Evolutionary conservation across 2,797 vertebrate species (phyloP), one percentile per base, ranked within the genome.

Genomic region (Catamblyrhynchus diadema): DNA sequence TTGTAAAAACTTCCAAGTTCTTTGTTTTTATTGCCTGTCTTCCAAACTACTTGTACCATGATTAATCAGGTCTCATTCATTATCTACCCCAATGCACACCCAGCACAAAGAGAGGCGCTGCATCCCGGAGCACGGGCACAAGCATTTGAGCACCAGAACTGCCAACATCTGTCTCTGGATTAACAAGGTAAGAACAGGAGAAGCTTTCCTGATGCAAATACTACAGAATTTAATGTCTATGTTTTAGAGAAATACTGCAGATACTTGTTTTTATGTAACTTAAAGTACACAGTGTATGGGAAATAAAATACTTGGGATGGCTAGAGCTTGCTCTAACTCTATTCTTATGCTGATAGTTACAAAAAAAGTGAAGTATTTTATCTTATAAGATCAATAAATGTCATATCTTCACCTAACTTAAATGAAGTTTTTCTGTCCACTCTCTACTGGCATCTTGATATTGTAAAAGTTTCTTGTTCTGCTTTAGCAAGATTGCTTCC

Each of bases 181-280:
- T 42, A 67, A 47, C 69, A 97, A 97, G 96, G 97, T 97, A 97
- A 96, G 96, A 66, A 18, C 25, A 5, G 28, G 19, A 66, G 59
- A 78, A 95, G 73, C 59, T 44, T 20, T 69, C 24, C 53, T 78
- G 25, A 74, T 93, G 37, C 37, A 85, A 59, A 67, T 86, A 3
- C 8, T 33, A 13, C 12, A 65, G 57, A 57, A 91, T 74, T 72
- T 54, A 14, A 16, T 65, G 44, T 14, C 50, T 93, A 3, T 78
- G 24, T 70, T 71, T 74, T 57, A 71, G 8, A 82, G 7, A 64
- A 73, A 78, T 86, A 62, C 7, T 45, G 48, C 39, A 88, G 54
- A 44, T 7, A 14, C 3, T 47, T 81, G n/a, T 8, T 71, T 93
- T 80, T 64, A 42, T 47, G 14, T 59, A 61, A 56, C 44, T 73